These are phyloP conservation scores for Drosophila truncata DNA, from an alignment of 1,140 invertebrate species.

Conservation along the genomic window DNA sequence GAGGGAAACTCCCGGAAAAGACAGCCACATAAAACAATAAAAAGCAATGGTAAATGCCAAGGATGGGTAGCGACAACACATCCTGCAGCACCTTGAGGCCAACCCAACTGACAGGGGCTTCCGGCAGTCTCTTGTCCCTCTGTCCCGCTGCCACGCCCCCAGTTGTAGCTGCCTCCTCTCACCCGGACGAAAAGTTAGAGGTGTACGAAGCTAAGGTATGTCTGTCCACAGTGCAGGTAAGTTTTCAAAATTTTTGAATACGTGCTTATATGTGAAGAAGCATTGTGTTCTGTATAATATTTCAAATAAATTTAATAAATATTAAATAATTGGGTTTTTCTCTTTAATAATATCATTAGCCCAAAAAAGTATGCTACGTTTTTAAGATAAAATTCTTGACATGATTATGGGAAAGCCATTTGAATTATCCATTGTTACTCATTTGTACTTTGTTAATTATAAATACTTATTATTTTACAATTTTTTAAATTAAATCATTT, in stretches of 20 bases:
- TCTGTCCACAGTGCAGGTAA: constrained; percentile 1
- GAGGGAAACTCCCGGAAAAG: constrained; percentile 15
- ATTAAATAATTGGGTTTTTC: background rate
- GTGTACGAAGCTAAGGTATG: constrained; percentile 19
- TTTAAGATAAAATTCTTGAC: background rate
- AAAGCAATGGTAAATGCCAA: constrained; percentile 57
- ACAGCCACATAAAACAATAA: constrained; percentile 76
- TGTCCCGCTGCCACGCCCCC: constrained; percentile 6
- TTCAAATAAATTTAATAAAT: background rate
- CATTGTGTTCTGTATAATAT: too few relatives aligned
- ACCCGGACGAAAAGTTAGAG: constrained; percentile 10
- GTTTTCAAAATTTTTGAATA: background rate
- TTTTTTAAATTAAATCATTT: background rate
- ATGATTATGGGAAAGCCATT: too few relatives aligned
- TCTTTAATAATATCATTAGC: too few relatives aligned
- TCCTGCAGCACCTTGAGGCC: constrained; percentile 59
- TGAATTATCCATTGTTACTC: too few relatives aligned
- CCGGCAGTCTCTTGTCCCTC: constrained; percentile 27
- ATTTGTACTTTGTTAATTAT: background rate
- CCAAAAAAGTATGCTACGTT: background rate
- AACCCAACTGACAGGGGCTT: constrained; percentile 56
- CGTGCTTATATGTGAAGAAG: background rate
- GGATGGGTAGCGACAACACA: constrained; percentile 53
- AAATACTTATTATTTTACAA: background rate
- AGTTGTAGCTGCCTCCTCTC: constrained; percentile 13